These are phyloP conservation scores for Thalassophryne amazonica DNA, from an alignment of 2,797 vertebrate genomes.

Conservation along the genomic window DNA sequence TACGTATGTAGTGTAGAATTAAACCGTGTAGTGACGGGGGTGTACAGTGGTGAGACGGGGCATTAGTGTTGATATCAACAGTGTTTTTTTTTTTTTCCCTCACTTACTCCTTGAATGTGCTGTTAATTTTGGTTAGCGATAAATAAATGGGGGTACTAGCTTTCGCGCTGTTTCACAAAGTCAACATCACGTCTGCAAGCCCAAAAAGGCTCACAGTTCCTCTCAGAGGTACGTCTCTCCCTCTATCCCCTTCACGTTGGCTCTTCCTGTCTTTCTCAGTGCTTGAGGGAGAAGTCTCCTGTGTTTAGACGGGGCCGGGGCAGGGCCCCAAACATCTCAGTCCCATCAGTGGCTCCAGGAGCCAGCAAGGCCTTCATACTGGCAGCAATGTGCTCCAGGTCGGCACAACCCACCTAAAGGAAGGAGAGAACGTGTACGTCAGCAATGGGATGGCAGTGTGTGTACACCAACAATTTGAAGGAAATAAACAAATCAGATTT, in stretches of 20 bases:
- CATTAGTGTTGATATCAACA: constrained; percentile 50
- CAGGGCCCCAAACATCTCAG: constrained; percentile 90
- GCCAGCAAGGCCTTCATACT: constrained; percentile 90
- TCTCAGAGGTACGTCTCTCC: neutral
- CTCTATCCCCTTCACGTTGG: neutral
- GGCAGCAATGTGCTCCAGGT: constrained; percentile 90
- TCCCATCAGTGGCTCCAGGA: constrained; percentile 85
- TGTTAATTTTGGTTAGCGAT: constrained; percentile 60
- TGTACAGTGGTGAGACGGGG: constrained; percentile 40
- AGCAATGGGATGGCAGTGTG: neutral
- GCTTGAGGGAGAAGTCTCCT: constrained; percentile 87
- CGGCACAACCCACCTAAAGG: constrained; percentile 83
- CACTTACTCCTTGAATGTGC: constrained; percentile 34
- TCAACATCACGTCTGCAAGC: constrained; percentile 22
- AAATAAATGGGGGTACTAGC: constrained; percentile 54
- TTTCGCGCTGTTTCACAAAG: constrained; percentile 44
- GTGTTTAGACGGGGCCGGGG: constrained; percentile 91
- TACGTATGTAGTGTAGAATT: too few species aligned
- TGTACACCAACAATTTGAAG: too few species aligned
- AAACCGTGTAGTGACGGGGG: constrained; percentile 3
- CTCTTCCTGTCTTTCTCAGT: constrained; percentile 46
- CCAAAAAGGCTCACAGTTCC: neutral
- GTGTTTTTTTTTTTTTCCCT: constrained; percentile 24
- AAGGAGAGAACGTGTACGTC: neutral
- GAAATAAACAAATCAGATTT: too few species aligned